Percentiles rank a stretch among this genome's conserved stretches.
These are phyloP conservation scores for Netta rufina DNA, from an alignment of 2,797 vertebrate genomes.

Conservation along the genomic window DNA sequence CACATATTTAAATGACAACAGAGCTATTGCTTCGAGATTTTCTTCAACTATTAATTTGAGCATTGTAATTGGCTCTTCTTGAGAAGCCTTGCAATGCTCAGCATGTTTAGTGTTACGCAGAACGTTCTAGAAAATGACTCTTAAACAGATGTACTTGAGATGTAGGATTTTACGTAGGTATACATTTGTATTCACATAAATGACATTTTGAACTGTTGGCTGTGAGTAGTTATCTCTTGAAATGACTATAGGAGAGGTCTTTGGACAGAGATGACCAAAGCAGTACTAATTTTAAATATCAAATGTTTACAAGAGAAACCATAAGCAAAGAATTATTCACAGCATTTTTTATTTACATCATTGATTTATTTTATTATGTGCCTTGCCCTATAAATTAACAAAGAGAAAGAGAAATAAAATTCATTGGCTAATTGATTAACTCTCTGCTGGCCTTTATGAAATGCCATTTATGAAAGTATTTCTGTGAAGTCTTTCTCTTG, in stretches of 20 bases:
- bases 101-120: constrained; percentile 33
- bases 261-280: background rate
- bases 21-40: constrained; percentile 25
- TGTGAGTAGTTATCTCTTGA: constrained; percentile 26
- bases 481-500: background rate
- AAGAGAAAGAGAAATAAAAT: background rate
- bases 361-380: background rate
- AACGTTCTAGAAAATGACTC: constrained; percentile 28
- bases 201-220: background rate
- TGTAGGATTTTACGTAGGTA: constrained; percentile 24
- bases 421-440: background rate
- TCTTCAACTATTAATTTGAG: constrained; percentile 56
- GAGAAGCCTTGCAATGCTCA: constrained; percentile 28
- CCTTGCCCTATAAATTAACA: background rate
- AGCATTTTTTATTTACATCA: background rate
- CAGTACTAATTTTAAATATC: constrained; percentile 6
- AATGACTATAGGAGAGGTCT: background rate
- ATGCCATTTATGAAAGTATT: background rate
- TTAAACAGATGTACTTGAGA: constrained; percentile 1
- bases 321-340: background rate
- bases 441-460: background rate
- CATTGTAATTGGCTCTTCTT: constrained; percentile 63
- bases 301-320: constrained; percentile 9
- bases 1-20: constrained; percentile 55
- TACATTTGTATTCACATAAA: constrained; percentile 32